Conservation (phyloP, 2,797 vertebrate genomes). For the Lepidocolaptes lacrymiger region DNA sequence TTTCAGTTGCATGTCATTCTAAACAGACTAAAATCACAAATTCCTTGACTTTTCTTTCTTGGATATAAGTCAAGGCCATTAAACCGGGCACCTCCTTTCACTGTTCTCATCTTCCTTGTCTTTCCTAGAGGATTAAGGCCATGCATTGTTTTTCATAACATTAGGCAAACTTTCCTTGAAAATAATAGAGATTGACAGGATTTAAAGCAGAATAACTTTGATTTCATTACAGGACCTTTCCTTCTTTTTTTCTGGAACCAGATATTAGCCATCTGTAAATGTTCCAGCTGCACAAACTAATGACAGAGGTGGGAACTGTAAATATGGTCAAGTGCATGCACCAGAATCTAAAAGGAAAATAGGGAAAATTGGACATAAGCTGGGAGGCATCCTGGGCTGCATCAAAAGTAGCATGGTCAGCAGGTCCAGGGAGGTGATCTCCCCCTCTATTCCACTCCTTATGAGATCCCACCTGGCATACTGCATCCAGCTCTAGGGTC, state of each 20-base stretch:
- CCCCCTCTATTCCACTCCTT: too few species aligned
- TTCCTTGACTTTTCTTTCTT: neutral
- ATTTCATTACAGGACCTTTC: neutral
- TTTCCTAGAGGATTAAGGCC: neutral
- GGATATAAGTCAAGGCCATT: neutral
- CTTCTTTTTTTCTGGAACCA: neutral
- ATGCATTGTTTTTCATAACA: neutral
- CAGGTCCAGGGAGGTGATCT: neutral
- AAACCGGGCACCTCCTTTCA: neutral
- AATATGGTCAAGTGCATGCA: rapidly evolving
- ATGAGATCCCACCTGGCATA: neutral
- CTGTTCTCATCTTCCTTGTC: neutral
- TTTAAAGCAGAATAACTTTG: neutral
- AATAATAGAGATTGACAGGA: neutral
- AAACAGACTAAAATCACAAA: neutral
- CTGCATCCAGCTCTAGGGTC: rapidly evolving
- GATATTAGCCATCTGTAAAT: neutral
- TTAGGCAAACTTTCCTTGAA: neutral
- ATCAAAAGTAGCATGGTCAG: rapidly evolving
- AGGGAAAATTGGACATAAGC: neutral
- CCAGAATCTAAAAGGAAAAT: neutral
- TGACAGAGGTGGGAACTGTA: neutral
- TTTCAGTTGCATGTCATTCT: neutral
- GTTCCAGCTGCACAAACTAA: neutral
- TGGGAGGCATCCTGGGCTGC: neutral